Base-by-base conservation (phyloP, 2,888 invertebrate species). In the Erannis defoliaria region DNA sequence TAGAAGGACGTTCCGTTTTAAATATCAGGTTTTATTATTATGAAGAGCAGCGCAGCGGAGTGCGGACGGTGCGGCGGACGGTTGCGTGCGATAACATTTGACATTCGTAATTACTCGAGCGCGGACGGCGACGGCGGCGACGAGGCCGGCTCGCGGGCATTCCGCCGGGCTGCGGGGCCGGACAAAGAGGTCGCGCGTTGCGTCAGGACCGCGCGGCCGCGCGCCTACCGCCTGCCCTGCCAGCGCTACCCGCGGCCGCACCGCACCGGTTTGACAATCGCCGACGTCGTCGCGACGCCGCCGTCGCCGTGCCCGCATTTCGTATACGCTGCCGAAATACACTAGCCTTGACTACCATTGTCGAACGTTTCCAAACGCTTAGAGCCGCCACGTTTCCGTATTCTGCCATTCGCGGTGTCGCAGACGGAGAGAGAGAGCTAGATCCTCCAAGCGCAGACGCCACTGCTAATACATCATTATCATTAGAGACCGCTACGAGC, bases 1-100 rank as follows among this genome's bases (percentile, higher is more conserved):
- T 93, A 93, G 93, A 93, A 93, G 93, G 93, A 93, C 93, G 93
- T 93, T 93, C 93, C 93, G 93, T 93, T 93, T 93, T 93, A 93
- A 93, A 93, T 93, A 93, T 93, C 93, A 92, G 93, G 93, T 93
- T 93, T 93, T 93, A 93, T 93, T 93, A 93, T 93, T 93, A 93
- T 93, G 93, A 93, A 92, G 92, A 92, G 90, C 90, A 87, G 91
- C 87, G 89, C 92, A 87, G 90, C 91, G 89, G 89, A 90, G 92
- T 90, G 89, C 89, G 91, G 93, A 90, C 91, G 90, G 84, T 78
- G 77, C 86, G 89, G 89, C 76, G 90, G 92, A 87, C 91, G 90
- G 91, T 92, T 90, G 91, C 90, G 91, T 90, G 88, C 91, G 92
- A 93, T 93, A 92, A 92, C 92, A 93, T 93, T 93, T 93, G 93